These are phyloP conservation scores for Drosophila aff. DNA, from an alignment of 1,140 invertebrate species.

Conservation along the genomic window DNA sequence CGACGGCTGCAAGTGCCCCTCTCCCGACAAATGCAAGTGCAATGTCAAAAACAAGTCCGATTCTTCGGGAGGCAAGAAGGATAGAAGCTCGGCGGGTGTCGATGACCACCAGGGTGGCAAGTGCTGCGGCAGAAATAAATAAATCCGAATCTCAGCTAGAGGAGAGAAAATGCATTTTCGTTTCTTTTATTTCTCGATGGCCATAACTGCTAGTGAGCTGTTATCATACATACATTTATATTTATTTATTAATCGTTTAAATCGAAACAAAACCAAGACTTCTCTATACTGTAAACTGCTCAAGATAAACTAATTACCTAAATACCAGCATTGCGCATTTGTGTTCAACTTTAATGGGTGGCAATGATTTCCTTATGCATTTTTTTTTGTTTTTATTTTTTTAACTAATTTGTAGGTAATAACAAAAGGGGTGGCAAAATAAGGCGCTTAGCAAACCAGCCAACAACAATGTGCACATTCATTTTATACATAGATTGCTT, in stretches of 20 bases:
- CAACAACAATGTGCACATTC: slow-evolving; percentile 67
- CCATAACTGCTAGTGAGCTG: slow-evolving; percentile 40
- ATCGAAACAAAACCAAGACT: slow-evolving; percentile 60
- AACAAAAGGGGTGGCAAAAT: slow-evolving; percentile 52
- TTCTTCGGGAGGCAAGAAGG: slow-evolving; percentile 31
- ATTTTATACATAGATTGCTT: slow-evolving; percentile 65
- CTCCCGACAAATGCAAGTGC: slow-evolving; percentile 84
- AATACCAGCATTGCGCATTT: slow-evolving; percentile 62
- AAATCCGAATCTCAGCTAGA: neutral
- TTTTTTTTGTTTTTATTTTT: slow-evolving; percentile 5
- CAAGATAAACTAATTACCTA: slow-evolving; percentile 55
- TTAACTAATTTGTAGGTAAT: slow-evolving; percentile 25
- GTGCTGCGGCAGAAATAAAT: slow-evolving; percentile 45
- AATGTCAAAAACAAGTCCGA: slow-evolving; percentile 29
- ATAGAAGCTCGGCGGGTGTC: neutral
- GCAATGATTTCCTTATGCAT: slow-evolving; percentile 51
- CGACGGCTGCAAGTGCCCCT: slow-evolving; percentile 85
- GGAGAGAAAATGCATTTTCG: slow-evolving; percentile 32
- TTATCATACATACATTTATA: slow-evolving; percentile 47
- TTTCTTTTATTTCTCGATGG: slow-evolving; percentile 37
- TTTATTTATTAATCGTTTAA: slow-evolving; percentile 46
- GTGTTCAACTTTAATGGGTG: slow-evolving; percentile 49
- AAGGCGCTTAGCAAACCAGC: slow-evolving; percentile 62
- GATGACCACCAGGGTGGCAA: slow-evolving; percentile 20
- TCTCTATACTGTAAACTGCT: slow-evolving; percentile 52